Conservation (phyloP, 2,113 vertebrate genomes). For the Neofelis nebulosa region DNA sequence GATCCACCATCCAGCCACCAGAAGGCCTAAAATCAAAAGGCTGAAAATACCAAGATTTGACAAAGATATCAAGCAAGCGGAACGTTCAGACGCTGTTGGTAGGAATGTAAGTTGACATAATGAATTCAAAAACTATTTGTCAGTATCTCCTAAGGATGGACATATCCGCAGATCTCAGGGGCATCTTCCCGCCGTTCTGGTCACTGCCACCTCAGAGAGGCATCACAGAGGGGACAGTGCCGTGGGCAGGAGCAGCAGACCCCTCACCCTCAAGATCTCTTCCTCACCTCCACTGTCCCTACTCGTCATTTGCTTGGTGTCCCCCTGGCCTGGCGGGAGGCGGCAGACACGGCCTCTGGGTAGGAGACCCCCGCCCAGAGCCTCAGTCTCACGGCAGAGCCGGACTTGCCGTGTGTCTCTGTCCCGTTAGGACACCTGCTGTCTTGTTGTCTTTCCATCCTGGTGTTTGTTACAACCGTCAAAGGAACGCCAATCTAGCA, state of each 20-base stretch:
- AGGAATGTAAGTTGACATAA: neutral
- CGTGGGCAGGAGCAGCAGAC: neutral
- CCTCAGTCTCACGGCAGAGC: neutral
- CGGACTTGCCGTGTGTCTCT: neutral
- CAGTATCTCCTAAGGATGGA: neutral
- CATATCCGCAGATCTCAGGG: neutral
- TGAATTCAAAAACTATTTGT: neutral
- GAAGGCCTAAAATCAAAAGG: neutral
- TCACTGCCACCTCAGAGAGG: neutral
- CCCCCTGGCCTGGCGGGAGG: neutral
- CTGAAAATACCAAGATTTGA: neutral
- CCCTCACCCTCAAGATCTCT: neutral
- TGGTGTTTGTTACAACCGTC: neutral
- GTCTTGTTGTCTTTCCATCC: neutral
- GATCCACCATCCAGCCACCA: neutral
- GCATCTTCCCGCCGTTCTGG: neutral
- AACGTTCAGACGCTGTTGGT: neutral
- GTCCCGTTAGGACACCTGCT: neutral
- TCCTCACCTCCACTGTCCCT: neutral
- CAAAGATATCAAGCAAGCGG: neutral
- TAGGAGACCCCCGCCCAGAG: too few relatives aligned
- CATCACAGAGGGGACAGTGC: neutral
- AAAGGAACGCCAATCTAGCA: neutral
- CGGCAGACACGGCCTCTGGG: neutral
- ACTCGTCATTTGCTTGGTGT: neutral